phyloP scores from a whole-genome alignment of 2,113 vertebrate genomes.

The Willisornis vidua region DNA sequence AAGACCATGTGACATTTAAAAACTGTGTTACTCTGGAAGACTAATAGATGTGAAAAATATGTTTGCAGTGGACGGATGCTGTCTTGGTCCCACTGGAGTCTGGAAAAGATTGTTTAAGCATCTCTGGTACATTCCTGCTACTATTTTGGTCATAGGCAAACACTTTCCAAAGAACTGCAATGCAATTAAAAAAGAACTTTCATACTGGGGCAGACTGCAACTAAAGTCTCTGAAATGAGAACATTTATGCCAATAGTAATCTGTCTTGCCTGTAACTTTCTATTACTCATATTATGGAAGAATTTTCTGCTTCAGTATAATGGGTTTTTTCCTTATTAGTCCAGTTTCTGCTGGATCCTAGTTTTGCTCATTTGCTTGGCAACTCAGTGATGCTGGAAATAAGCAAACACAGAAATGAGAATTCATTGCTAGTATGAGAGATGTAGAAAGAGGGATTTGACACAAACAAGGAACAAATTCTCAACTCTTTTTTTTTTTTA shows the following conservation, averaged over 20 bases:
- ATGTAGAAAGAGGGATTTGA: not conserved
- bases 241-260: constrained; percentile 48
- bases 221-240: constrained; percentile 46
- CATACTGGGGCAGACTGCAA: constrained; percentile 15
- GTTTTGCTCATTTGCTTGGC: constrained; percentile 29
- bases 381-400: not conserved
- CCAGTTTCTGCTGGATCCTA: constrained; percentile 23
- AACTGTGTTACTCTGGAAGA: constrained; percentile 37
- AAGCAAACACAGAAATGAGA: constrained; percentile 18
- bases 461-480: constrained; percentile 8
- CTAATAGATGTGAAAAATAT: constrained; percentile 64
- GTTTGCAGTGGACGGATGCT: constrained; percentile 48
- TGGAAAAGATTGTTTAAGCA: constrained; percentile 57
- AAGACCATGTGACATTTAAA: constrained; percentile 63
- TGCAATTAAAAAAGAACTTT: constrained; percentile 68
- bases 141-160: constrained; percentile 70
- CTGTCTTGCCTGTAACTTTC: constrained; percentile 21
- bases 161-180: constrained; percentile 52
- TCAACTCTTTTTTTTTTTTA: not conserved
- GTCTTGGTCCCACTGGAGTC: constrained; percentile 56
- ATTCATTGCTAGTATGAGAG: not conserved
- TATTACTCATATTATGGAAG: constrained; percentile 1
- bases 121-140: constrained; percentile 59
- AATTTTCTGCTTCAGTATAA: not conserved
- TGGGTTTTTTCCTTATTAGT: constrained; percentile 28